phyloP scores from a whole-genome alignment of 2,888 invertebrate genomes.

The Ichneumon xanthorius region DNA sequence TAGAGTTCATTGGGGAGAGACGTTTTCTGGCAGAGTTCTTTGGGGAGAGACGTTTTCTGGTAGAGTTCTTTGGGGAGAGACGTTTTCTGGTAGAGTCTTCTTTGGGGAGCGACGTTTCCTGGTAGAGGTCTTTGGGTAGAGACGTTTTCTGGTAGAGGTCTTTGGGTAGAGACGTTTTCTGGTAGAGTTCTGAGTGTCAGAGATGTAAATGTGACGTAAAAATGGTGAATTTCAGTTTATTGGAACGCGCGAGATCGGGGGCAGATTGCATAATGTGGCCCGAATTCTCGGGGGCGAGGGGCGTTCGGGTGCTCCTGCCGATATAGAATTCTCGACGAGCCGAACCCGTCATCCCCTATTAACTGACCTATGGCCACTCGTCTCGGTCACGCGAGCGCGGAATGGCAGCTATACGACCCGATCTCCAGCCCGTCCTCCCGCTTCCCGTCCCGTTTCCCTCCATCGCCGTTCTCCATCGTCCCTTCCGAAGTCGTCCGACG shows the following conservation, averaged over 20 bases:
- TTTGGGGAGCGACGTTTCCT: too few species aligned
- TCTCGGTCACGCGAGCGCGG: conserved; percentile 69
- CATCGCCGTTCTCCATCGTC: conserved; percentile 11
- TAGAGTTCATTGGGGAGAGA: too few species aligned
- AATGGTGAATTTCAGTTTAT: background rate
- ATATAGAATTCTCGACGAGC: conserved; percentile 30
- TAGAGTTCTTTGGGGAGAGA: too few species aligned
- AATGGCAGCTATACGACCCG: conserved; percentile 55
- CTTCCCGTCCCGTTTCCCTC: conserved; percentile 15
- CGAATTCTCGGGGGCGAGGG: conserved; percentile 38
- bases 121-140: too few species aligned
- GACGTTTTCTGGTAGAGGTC: too few species aligned
- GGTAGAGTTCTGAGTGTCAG: too few species aligned
- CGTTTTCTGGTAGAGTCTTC: too few species aligned
- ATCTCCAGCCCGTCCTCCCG: conserved; percentile 59
- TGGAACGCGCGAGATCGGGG: conserved; percentile 15
- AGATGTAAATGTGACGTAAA: too few species aligned
- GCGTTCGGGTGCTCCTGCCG: conserved; percentile 18
- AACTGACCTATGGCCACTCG: conserved; percentile 75
- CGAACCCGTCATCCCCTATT: conserved; percentile 59
- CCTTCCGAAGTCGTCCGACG: conserved; percentile 50
- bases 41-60: too few species aligned
- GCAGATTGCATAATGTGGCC: conserved; percentile 40
- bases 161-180: too few species aligned
- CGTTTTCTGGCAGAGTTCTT: too few species aligned